Conservation (phyloP, 2,113 vertebrate species). For the Podarcis muralis region DNA sequence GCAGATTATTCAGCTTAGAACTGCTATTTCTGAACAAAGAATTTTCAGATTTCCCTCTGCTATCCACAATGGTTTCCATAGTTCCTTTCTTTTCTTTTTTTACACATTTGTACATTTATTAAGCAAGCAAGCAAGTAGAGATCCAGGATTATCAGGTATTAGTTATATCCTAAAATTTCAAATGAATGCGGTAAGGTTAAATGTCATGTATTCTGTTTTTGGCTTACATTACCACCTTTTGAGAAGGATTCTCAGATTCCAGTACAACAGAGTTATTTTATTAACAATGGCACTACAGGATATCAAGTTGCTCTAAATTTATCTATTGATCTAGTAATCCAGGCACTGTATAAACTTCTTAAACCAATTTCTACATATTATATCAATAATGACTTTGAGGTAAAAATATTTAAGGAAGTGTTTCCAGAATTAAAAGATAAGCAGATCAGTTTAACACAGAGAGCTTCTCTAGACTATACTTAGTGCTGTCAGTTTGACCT, state of each 20-base stretch:
- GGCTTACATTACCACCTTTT: background rate
- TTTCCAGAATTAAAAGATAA: background rate
- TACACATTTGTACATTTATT: conserved; percentile 35
- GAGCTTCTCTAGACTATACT: background rate
- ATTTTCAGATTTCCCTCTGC: conserved; percentile 45
- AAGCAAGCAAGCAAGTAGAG: conserved; percentile 46
- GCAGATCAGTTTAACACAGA: background rate
- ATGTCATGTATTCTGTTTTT: conserved; percentile 9
- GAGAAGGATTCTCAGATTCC: background rate
- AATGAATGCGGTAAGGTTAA: background rate
- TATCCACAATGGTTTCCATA: conserved; percentile 36
- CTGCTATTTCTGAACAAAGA: conserved; percentile 56
- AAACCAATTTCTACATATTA: background rate
- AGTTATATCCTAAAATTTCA: conserved; percentile 12
- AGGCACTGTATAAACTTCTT: background rate
- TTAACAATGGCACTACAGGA: background rate
- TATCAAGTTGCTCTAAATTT: background rate
- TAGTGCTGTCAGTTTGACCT: background rate
- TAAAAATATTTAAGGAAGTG: background rate
- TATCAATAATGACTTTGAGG: background rate
- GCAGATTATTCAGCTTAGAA: conserved; percentile 65
- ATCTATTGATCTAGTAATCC: background rate
- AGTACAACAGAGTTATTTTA: conserved; percentile 5
- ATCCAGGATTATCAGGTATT: conserved; percentile 17
- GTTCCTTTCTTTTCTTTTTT: background rate